Evolutionary conservation across 2,797 vertebrate genomes (phyloP), one percentile per base, ranked within the genome.

Genomic region (Danio albolineatus): DNA sequence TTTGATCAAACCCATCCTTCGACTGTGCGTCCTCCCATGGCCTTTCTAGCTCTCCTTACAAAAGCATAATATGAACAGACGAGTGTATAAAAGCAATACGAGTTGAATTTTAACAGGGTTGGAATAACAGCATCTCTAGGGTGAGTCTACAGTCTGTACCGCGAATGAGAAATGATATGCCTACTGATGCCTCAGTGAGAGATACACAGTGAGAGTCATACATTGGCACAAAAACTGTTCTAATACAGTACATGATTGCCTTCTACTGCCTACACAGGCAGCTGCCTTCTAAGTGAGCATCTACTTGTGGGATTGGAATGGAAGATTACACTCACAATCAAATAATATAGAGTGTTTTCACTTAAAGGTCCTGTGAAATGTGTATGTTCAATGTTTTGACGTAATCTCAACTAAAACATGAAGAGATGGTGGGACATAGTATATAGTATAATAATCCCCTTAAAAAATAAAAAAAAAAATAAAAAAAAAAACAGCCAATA

Each of bases 21-120:
- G 14, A 62, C 53, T 16, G 39, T 10, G 7, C 44, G 19, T 61
- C 28, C 10, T 73, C 66, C 66, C 28, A 17, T 38, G 66, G 16
- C 48, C 66, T 70, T 51, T 70, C 44, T 10, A 73, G 36, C 21
- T 73, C 3, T n/a, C 44, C 36, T 61, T 49, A 19, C 13, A 51
- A 19, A 62, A 53, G 5, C 28, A 60, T 62, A 44, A 62, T 62
- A 62, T 62, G 12, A 21, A 75, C 59, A 62, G 44, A 51, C 21
- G 57, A 51, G 28, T 75, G 59, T 49, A 51, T 51, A 51, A 62
- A 62, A 46, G 73, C 46, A 36, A 75, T 41, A 49, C 5, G 12
- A 16, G 59, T 49, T 51, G 73, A 49, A 61, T 62, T 49, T 75
- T 39, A 61, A 75, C 59, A 62, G 12, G 46, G 2, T 75, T 75